Evolutionary conservation across 2,888 invertebrate genomes (phyloP).

Genomic region (Minunthozetes semirufus): DNA sequence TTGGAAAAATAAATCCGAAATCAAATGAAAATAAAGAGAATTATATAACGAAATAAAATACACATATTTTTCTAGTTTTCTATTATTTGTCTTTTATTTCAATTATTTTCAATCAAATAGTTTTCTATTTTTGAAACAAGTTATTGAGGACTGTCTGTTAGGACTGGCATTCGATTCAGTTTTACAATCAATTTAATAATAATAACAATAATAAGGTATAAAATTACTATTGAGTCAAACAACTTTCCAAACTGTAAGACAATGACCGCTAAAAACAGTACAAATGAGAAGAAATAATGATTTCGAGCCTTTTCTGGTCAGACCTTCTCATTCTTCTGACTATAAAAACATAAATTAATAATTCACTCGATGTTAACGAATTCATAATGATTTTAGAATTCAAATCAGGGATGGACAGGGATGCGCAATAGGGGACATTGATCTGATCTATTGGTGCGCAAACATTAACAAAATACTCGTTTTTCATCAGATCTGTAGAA

Average conservation of each 20-base stretch:
- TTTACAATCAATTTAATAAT: conserved; percentile 24
- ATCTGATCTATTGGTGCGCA: too few relatives aligned
- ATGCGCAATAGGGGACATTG: too few relatives aligned
- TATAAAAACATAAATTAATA: not conserved
- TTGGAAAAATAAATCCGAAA: not conserved
- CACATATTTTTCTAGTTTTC: not conserved
- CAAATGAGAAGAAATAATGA: not conserved
- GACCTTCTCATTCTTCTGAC: not conserved
- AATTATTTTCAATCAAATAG: not conserved
- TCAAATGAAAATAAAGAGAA: not conserved
- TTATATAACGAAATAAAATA: not conserved
- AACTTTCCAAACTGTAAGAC: conserved; percentile 24
- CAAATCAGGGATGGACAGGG: too few relatives aligned
- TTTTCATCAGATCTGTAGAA: too few relatives aligned
- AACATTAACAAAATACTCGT: too few relatives aligned
- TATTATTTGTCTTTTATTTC: not conserved
- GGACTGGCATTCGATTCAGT: conserved; percentile 19
- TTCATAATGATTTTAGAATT: too few relatives aligned
- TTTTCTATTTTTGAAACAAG: conserved; percentile 6
- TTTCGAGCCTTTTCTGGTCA: not conserved
- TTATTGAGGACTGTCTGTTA: conserved; percentile 3
- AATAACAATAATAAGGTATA: too few relatives aligned
- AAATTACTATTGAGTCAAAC: conserved; percentile 17
- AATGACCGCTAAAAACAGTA: conserved; percentile 15
- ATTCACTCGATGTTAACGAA: too few relatives aligned